These are phyloP conservation scores for Nysson spinosus DNA, from an alignment of 2,888 invertebrate species.

Conservation along the genomic window DNA sequence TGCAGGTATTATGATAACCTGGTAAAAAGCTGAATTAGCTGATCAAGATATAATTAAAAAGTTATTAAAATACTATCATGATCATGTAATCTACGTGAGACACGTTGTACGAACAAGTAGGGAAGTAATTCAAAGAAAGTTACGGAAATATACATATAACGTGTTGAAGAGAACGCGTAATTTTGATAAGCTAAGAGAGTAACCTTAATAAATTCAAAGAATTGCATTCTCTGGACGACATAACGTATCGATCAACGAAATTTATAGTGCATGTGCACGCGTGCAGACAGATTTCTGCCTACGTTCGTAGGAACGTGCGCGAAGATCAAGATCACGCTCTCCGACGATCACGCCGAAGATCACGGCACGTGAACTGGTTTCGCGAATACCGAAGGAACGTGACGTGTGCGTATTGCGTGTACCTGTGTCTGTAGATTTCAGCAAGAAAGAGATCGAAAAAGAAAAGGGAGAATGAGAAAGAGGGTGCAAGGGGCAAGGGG, in stretches of 20 bases:
- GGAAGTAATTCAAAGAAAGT: too few relatives aligned
- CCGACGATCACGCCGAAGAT: conserved; percentile 55
- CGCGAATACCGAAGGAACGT: conserved; percentile 50
- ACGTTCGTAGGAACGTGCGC: background rate
- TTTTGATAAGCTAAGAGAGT: too few relatives aligned
- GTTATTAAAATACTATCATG: too few relatives aligned
- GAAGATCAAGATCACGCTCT: conserved; percentile 66
- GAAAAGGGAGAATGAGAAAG: conserved; percentile 6
- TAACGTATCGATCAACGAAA: conserved; percentile 39
- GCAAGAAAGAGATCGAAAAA: conserved; percentile 18
- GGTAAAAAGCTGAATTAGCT: too few relatives aligned
- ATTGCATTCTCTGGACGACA: conserved; percentile 3
- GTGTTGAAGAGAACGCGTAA: too few relatives aligned
- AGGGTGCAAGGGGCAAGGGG: too few relatives aligned
- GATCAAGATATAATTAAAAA: too few relatives aligned
- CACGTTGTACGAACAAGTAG: too few relatives aligned
- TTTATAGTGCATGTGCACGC: conserved; percentile 23
- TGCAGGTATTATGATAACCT: too few relatives aligned
- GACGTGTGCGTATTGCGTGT: conserved; percentile 32
- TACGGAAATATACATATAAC: too few relatives aligned
- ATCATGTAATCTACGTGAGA: too few relatives aligned
- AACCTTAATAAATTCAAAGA: background rate
- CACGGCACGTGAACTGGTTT: conserved; percentile 72
- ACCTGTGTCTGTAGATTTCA: conserved; percentile 12
- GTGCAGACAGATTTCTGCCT: background rate